These are phyloP conservation scores for Platyscapa corneri DNA, from an alignment of 1,140 invertebrate genomes.

Conservation along the genomic window DNA sequence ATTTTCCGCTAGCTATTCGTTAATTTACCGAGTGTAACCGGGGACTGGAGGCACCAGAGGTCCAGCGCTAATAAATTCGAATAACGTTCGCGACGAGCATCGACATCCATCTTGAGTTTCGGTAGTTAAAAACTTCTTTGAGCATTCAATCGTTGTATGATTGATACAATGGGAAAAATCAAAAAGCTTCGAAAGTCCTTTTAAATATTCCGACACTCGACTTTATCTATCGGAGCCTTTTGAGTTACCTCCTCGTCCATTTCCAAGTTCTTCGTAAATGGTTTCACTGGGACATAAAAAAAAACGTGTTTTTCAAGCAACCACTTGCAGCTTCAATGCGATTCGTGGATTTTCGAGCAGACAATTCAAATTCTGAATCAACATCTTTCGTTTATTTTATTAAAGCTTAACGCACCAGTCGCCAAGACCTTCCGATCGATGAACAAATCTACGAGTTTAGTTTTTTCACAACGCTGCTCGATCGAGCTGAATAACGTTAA, in stretches of 20 bases:
- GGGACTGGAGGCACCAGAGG: no score
- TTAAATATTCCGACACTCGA: slow-evolving; percentile 25
- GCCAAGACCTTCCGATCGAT: no score
- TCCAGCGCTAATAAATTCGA: no score
- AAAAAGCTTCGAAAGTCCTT: slow-evolving; percentile 34
- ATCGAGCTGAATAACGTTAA: no score
- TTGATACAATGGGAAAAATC: background rate
- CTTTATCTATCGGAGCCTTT: slow-evolving; percentile 11
- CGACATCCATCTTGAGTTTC: background rate
- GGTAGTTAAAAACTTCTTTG: background rate
- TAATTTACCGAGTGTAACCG: background rate
- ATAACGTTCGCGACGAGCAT: background rate
- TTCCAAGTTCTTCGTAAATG: background rate
- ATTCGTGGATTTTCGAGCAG: slow-evolving; percentile 41
- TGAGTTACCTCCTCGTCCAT: background rate
- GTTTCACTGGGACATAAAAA: background rate
- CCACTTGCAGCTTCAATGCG: background rate
- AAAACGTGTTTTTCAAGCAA: slow-evolving; percentile 8
- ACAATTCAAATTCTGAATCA: background rate
- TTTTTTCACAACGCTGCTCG: background rate
- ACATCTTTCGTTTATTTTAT: background rate
- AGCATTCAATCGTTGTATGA: slow-evolving; percentile 13
- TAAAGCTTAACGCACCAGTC: no score
- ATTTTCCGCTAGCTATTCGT: background rate
- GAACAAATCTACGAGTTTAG: background rate